Base-by-base conservation (phyloP, 2,797 vertebrate genomes). In the Ibycter americanus region DNA sequence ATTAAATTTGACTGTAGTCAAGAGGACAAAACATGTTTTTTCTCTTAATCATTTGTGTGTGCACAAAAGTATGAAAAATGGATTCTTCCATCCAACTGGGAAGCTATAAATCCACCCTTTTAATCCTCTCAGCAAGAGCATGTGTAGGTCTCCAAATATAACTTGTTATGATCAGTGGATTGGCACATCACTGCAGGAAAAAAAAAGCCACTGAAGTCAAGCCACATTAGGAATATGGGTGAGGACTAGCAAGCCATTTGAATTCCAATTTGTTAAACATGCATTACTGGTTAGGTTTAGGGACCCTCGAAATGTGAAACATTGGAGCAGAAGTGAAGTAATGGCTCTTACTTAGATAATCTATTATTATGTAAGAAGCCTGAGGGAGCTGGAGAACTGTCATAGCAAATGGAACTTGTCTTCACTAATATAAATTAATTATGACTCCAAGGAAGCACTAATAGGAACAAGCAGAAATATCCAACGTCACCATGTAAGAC, bases 391-490 rank as follows among this genome's bases (percentile, higher is more conserved):
- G 83, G 70, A 94, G 86, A 92, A 90, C 47, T 93, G 89, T 92
- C 92, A 87, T 21, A 90, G 79, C 61, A 96, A 96, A 94, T 95
- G 90, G n/a, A 90, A 93, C 93, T 90, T 82, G 85, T 87, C 95
- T 95, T 95, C 80, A 74, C 20, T 90, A 93, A 93, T 84, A 74
- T 86, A 96, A 97, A 95, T 96, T 97, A 97, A 97, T 96, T 95
- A 95, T 93, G 87, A 93, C 85, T 96, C 88, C 77, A 89, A 94
- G 49, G 65, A 96, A 70, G 52, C 46, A 42, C 72, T 91, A 96
- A 95, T 83, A 55, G 82, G 94, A 94, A 80, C 78, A 94, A 96
- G 83, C 80, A 87, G 91, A 95, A 95, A 78, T 77, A 90, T 92
- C 89, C 95, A 82, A 81, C 25, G 5, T 93, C 42, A 47, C 40